phyloP scores from a whole-genome alignment of 2,797 vertebrate species.

The Manis javanica region DNA sequence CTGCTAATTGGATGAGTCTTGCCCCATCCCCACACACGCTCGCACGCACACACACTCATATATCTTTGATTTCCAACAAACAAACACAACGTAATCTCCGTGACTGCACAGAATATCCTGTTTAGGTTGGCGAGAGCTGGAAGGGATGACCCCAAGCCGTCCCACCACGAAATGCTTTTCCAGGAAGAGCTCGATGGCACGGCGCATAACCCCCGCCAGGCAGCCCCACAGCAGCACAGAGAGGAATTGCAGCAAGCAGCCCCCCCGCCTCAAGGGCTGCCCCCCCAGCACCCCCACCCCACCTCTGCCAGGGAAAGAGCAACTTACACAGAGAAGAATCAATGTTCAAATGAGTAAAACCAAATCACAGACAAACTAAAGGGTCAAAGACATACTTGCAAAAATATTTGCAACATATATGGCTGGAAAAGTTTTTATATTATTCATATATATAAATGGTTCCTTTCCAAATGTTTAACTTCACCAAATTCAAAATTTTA shows the following conservation, averaged over 20 bases:
- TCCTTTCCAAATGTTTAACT: background rate
- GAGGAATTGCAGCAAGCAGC: background rate
- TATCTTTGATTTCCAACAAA: constrained; percentile 17
- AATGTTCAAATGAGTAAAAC: accelerated
- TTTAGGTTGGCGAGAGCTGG: background rate
- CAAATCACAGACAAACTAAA: background rate
- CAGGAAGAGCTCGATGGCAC: constrained; percentile 38
- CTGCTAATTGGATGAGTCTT: background rate
- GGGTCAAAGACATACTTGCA: background rate
- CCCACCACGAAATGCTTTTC: background rate
- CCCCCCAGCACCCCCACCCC: too few species aligned
- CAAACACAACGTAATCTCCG: constrained; percentile 55
- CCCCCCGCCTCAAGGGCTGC: background rate
- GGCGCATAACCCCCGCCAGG: accelerated
- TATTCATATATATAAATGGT: accelerated
- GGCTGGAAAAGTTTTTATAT: accelerated
- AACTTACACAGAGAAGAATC: accelerated
- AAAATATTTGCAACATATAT: accelerated
- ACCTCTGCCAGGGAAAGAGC: accelerated
- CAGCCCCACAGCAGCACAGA: background rate
- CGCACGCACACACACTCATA: background rate
- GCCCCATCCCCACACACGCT: background rate
- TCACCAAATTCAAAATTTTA: background rate
- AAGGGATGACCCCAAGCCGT: background rate
- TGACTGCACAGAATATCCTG: constrained; percentile 49